phyloP scores from a whole-genome alignment of 2,888 invertebrate species.

The Prosopocoilus inquinatus region DNA sequence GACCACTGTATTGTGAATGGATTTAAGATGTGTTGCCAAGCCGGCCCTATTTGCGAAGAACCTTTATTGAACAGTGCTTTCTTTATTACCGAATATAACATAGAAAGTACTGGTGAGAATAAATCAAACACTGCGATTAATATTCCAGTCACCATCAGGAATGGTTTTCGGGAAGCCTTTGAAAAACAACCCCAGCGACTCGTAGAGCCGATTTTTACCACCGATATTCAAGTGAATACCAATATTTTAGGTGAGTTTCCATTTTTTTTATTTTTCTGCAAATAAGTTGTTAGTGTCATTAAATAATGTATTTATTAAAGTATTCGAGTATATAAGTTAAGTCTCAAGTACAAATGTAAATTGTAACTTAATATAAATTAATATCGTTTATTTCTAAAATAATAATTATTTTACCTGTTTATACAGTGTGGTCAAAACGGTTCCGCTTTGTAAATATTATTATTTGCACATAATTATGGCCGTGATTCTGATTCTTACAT shows the following conservation, averaged over 20 bases:
- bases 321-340: slow-evolving; percentile 1
- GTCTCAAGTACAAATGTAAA: no score
- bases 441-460: no score
- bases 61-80: slow-evolving; percentile 95
- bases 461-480: no score
- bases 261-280: no score
- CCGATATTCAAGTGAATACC: slow-evolving; percentile 46
- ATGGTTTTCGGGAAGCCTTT: slow-evolving; percentile 80
- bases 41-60: slow-evolving; percentile 96
- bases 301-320: background rate
- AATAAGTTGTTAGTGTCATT: background rate
- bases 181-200: slow-evolving; percentile 86
- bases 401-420: no score
- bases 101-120: slow-evolving; percentile 42
- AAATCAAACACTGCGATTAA: slow-evolving; percentile 26
- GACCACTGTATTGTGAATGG: slow-evolving; percentile 80
- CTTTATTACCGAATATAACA: slow-evolving; percentile 79
- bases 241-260: slow-evolving; percentile 27
- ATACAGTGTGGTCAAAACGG: no score
- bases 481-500: no score
- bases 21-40: slow-evolving; percentile 79
- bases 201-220: slow-evolving; percentile 86
- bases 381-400: no score
- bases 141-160: slow-evolving; percentile 45
- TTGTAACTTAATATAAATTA: no score